Evolutionary conservation across 2,888 invertebrate species (phyloP).

Genomic region (Cacoxenus indagator): DNA sequence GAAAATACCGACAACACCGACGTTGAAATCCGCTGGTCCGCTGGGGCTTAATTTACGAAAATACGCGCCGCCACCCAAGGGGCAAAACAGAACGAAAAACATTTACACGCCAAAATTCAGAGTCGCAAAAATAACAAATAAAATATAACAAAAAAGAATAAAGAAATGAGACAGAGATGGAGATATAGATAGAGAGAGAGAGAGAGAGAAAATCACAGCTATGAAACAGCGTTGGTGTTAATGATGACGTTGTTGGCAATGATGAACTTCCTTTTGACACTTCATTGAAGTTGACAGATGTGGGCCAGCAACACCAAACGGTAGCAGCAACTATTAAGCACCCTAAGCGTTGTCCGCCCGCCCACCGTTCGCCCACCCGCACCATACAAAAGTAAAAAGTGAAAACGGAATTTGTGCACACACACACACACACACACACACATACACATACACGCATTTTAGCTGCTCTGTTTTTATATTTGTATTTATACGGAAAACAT

Average conservation of each 20-base stretch:
- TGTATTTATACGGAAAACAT: conserved; percentile 60
- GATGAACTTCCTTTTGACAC: conserved; percentile 65
- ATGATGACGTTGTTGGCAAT: conserved; percentile 30
- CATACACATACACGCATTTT: too few species aligned
- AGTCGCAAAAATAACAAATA: conserved; percentile 43
- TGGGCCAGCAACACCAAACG: conserved; percentile 43
- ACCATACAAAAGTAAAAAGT: conserved; percentile 18
- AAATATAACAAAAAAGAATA: conserved; percentile 39
- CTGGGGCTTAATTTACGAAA: conserved; percentile 53
- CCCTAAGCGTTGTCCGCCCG: background rate
- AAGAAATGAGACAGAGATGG: conserved; percentile 1
- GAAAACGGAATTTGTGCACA: conserved; percentile 32
- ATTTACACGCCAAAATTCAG: conserved; percentile 37
- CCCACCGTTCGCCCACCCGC: background rate
- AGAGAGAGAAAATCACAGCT: conserved; percentile 35
- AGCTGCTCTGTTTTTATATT: conserved; percentile 28
- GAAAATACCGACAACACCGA: background rate
- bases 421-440: conserved; percentile 2
- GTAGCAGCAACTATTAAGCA: background rate
- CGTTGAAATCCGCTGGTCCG: background rate
- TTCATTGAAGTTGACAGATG: conserved; percentile 68
- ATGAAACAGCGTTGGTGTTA: background rate
- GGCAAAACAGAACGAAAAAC: conserved; percentile 41
- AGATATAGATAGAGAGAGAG: conserved; percentile 6
- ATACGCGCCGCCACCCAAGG: conserved; percentile 27